A percentile compares a stretch with the other conserved stretches of the same genome.
Conservation (phyloP, 2,113 vertebrate genomes). For the Mus musculus region DNA sequence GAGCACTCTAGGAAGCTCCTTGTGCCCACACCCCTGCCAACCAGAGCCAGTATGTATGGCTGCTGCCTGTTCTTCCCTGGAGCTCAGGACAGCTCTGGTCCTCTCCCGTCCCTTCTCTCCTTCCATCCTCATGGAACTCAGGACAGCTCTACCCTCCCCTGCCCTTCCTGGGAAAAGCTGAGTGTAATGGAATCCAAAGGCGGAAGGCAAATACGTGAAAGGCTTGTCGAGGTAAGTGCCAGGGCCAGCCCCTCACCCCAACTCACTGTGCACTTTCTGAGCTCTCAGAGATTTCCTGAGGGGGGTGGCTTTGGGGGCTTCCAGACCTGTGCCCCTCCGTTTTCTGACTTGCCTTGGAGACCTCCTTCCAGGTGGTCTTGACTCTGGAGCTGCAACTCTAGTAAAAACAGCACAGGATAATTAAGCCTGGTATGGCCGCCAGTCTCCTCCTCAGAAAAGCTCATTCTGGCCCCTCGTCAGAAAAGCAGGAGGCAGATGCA, state of each 20-base stretch:
- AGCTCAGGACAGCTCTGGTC: not conserved
- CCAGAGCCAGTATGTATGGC: not conserved
- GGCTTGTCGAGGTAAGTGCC: not conserved
- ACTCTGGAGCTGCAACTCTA: not conserved
- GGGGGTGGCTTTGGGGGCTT: fast-evolving
- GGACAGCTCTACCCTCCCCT: not conserved
- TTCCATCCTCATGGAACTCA: not conserved
- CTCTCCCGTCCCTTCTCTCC: too few relatives aligned
- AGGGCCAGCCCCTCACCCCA: not conserved
- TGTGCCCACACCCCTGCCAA: not conserved
- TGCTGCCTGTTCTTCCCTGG: not conserved
- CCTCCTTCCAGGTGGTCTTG: fast-evolving
- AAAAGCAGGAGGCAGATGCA: not conserved
- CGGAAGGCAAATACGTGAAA: not conserved
- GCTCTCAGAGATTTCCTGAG: not conserved
- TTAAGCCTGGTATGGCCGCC: fast-evolving
- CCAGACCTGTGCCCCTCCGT: fast-evolving
- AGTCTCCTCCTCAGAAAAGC: too few relatives aligned
- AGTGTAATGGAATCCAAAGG: not conserved
- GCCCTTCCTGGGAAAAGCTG: too few relatives aligned
- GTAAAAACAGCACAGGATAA: not conserved
- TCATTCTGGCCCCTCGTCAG: not conserved
- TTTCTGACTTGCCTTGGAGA: not conserved
- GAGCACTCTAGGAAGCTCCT: not conserved
- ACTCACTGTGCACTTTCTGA: not conserved